Evolutionary conservation across 1,140 invertebrate genomes (phyloP).

Genomic region (Stenopsyche tienmushanensis): DNA sequence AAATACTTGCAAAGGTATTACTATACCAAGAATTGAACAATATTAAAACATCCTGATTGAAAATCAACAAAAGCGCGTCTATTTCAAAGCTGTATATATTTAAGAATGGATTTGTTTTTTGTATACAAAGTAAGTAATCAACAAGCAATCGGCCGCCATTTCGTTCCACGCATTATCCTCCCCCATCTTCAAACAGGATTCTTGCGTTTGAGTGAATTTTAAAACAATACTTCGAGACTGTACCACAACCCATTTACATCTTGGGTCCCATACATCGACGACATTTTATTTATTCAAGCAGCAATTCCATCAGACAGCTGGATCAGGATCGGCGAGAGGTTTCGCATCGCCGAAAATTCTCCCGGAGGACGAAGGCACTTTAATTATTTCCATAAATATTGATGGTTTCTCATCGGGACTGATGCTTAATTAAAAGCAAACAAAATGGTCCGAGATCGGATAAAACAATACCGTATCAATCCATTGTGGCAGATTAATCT

Average conservation of each 20-base stretch:
- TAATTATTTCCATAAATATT: constrained; percentile 27
- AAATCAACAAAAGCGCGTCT: too few species aligned
- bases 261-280: not conserved
- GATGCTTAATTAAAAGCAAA: constrained; percentile 26
- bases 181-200: too few species aligned
- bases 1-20: too few species aligned
- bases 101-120: too few species aligned
- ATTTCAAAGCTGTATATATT: too few species aligned
- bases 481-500: not conserved
- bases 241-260: not conserved
- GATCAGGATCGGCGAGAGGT: too few species aligned
- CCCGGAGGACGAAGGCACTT: not conserved
- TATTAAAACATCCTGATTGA: too few species aligned
- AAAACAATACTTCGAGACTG: not conserved
- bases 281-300: not conserved
- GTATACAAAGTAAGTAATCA: too few species aligned
- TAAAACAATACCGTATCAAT: not conserved
- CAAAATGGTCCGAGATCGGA: not conserved
- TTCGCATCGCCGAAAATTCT: not conserved
- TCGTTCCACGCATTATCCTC: too few species aligned
- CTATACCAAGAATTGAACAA: too few species aligned
- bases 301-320: not conserved
- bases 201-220: too few species aligned
- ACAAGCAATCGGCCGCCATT: too few species aligned
- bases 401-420: constrained; percentile 19